Evolutionary conservation across 2,888 invertebrate species (phyloP).

Genomic region (Ophion slaviceki): DNA sequence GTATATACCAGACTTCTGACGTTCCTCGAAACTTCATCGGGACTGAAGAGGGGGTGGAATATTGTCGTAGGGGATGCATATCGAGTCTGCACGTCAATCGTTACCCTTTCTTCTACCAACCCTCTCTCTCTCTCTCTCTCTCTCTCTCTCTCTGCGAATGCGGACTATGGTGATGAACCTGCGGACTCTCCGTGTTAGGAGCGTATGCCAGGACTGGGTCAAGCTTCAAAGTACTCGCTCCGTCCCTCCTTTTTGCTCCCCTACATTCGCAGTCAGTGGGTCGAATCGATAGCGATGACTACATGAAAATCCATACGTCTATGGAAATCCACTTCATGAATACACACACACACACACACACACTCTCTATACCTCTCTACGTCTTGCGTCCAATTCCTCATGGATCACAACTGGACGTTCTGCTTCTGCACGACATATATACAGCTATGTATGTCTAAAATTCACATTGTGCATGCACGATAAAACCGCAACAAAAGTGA

Average conservation of each 20-base stretch:
- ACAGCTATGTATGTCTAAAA: not conserved
- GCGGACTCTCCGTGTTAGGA: slow-evolving; percentile 35
- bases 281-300: slow-evolving; percentile 77
- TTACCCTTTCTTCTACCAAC: slow-evolving; percentile 16
- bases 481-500: no score
- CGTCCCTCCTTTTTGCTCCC: slow-evolving; percentile 24
- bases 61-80: slow-evolving; percentile 53
- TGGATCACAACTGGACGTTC: slow-evolving; percentile 44
- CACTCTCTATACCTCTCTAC: not conserved
- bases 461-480: no score
- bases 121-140: slow-evolving; percentile 15
- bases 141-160: slow-evolving; percentile 33
- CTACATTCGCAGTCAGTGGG: slow-evolving; percentile 70
- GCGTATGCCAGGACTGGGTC: slow-evolving; percentile 61
- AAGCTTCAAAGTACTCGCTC: slow-evolving; percentile 54
- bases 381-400: slow-evolving; percentile 38
- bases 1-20: slow-evolving; percentile 48
- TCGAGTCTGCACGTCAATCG: slow-evolving; percentile 61
- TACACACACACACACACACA: not conserved
- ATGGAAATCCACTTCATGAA: slow-evolving; percentile 33
- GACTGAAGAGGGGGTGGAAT: slow-evolving; percentile 31
- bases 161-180: slow-evolving; percentile 63
- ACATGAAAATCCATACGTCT: slow-evolving; percentile 65
- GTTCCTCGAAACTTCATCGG: slow-evolving; percentile 44
- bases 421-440: slow-evolving; percentile 17